These are phyloP conservation scores for Camelus dromedarius DNA, from an alignment of 2,113 vertebrate genomes.

Conservation along the genomic window DNA sequence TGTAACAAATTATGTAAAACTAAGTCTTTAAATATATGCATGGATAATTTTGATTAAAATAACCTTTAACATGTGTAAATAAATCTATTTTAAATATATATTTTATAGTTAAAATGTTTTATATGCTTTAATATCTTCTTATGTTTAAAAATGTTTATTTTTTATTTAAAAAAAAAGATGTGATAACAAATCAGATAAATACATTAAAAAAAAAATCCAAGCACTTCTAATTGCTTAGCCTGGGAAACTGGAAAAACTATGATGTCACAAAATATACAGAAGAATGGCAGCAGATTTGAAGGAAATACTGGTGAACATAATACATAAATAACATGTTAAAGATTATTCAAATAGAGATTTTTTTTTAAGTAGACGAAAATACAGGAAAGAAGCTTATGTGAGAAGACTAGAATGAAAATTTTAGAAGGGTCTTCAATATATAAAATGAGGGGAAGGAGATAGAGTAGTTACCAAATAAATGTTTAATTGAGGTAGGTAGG, in stretches of 20 bases:
- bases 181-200: constrained; percentile 4
- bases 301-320: neutral
- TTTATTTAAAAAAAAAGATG: neutral
- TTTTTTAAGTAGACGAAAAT: constrained; percentile 23
- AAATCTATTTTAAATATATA: neutral
- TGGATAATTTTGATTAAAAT: constrained; percentile 45
- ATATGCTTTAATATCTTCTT: neutral
- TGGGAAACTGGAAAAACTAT: constrained; percentile 45
- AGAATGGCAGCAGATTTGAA: constrained; percentile 16
- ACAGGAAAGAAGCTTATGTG: neutral
- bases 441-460: neutral
- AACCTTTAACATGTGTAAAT: neutral
- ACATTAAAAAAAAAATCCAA: constrained; percentile 21
- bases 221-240: neutral
- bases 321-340: neutral
- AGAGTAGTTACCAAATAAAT: constrained; percentile 21
- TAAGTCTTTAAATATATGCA: constrained; percentile 9
- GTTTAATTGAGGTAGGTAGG: neutral
- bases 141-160: neutral
- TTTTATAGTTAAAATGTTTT: neutral
- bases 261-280: neutral
- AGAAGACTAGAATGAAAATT: neutral
- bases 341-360: constrained; percentile 26
- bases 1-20: constrained; percentile 17
- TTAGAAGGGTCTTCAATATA: neutral